Percentiles rank a stretch among this genome's conserved stretches.
These are phyloP conservation scores for Drosophila tanythrix DNA, from an alignment of 2,888 invertebrate genomes.

Conservation along the genomic window DNA sequence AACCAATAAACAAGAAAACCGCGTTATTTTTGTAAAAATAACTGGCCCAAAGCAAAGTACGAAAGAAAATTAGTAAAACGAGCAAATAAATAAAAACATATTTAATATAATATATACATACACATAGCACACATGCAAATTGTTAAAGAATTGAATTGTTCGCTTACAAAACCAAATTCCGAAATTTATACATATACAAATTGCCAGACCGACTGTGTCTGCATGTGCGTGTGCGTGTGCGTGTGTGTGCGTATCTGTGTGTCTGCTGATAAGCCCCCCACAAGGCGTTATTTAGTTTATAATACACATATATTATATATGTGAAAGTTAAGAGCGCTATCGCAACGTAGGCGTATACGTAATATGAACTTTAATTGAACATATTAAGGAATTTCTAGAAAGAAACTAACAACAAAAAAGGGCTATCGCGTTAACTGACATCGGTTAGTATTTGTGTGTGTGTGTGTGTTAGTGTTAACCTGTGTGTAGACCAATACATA, in stretches of 20 bases:
- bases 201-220: slow-evolving; percentile 8
- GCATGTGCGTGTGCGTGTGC: slow-evolving; percentile 4
- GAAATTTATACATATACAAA: slow-evolving; percentile 9
- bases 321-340: slow-evolving; percentile 25
- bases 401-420: slow-evolving; percentile 3
- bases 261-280: slow-evolving; percentile 46
- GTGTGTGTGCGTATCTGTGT: slow-evolving; percentile 8
- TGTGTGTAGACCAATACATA: slow-evolving; percentile 31
- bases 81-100: slow-evolving; percentile 21
- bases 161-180: slow-evolving; percentile 16
- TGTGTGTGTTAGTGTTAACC: slow-evolving; percentile 4
- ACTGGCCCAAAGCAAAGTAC: slow-evolving; percentile 30
- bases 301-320: slow-evolving; percentile 22
- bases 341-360: slow-evolving; percentile 67
- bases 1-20: slow-evolving; percentile 24
- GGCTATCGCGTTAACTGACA: slow-evolving; percentile 1
- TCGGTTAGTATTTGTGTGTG: slow-evolving; percentile 29
- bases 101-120: slow-evolving; percentile 2
- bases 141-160: slow-evolving; percentile 13
- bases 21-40: slow-evolving; percentile 9
- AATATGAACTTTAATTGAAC: slow-evolving; percentile 30
- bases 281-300: slow-evolving; percentile 25
- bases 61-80: slow-evolving; percentile 28
- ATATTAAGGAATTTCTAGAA: slow-evolving; percentile 40
- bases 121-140: slow-evolving; percentile 1